These are phyloP conservation scores for Triplophysa dalaica DNA, from an alignment of 2,113 vertebrate species.

Conservation along the genomic window DNA sequence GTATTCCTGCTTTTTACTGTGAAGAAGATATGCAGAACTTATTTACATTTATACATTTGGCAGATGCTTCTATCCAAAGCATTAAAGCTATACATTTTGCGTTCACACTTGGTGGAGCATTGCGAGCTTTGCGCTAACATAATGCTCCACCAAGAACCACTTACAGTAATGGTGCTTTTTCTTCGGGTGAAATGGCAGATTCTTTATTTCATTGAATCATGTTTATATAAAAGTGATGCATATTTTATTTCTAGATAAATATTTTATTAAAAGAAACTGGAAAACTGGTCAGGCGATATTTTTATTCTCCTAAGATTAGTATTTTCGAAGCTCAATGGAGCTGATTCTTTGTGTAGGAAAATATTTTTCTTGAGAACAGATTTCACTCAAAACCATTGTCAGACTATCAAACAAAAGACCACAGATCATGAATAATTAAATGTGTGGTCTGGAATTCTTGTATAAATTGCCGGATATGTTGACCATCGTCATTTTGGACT, in stretches of 20 bases:
- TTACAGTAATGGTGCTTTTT: slow-evolving; percentile 15
- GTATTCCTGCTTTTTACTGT: slow-evolving; percentile 76
- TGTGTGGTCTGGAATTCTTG: slow-evolving; percentile 13
- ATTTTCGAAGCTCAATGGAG: slow-evolving; percentile 9
- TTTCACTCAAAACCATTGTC: background rate
- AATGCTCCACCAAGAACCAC: no score
- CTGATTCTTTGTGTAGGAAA: slow-evolving; percentile 9
- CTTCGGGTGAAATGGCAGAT: slow-evolving; percentile 35
- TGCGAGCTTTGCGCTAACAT: no score
- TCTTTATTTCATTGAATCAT: slow-evolving; percentile 19
- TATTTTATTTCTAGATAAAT: slow-evolving; percentile 42
- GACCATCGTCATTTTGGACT: background rate
- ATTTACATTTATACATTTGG: background rate
- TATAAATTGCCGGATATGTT: background rate
- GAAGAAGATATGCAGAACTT: slow-evolving; percentile 59
- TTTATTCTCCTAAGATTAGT: slow-evolving; percentile 41
- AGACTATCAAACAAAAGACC: slow-evolving; percentile 9
- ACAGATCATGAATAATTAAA: slow-evolving; percentile 37
- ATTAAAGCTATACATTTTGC: no score
- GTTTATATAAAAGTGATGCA: background rate
- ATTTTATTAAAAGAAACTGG: slow-evolving; percentile 57
- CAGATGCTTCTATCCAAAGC: no score
- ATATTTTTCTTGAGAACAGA: slow-evolving; percentile 17
- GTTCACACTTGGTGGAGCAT: no score
- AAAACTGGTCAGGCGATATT: slow-evolving; percentile 44